Evolutionary conservation across 2,888 invertebrate genomes (phyloP).

Genomic region (Polymixis lichenea): DNA sequence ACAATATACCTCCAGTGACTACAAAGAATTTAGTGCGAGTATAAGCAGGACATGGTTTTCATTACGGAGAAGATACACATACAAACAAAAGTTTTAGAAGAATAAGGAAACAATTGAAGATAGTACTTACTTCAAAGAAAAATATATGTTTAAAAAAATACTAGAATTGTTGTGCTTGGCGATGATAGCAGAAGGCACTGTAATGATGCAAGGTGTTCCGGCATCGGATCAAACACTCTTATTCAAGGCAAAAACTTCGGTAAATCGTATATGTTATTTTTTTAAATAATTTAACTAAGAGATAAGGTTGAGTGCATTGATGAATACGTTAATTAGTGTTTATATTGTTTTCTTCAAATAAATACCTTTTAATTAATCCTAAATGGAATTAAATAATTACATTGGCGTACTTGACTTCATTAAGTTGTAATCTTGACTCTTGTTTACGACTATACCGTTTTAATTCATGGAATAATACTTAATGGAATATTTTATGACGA

Average conservation of each 20-base stretch:
- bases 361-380: neutral
- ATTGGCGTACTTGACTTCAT: too few relatives aligned
- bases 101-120: neutral
- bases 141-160: neutral
- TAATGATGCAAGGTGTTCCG: neutral
- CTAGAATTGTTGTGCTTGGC: neutral
- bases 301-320: neutral
- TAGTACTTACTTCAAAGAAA: neutral
- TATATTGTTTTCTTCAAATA: neutral
- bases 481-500: neutral
- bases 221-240: neutral
- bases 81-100: neutral
- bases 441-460: neutral
- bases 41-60: neutral
- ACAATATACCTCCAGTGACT: neutral
- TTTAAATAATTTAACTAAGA: neutral
- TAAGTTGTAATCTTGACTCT: neutral
- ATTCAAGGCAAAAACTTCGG: neutral
- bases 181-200: neutral
- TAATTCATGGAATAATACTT: neutral
- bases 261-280: neutral
- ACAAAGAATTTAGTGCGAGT: neutral
- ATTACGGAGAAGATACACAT: neutral
- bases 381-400: neutral
- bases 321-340: neutral